Conservation (phyloP, 2,113 vertebrate genomes). For the Poeciliopsis retropinna region DNA sequence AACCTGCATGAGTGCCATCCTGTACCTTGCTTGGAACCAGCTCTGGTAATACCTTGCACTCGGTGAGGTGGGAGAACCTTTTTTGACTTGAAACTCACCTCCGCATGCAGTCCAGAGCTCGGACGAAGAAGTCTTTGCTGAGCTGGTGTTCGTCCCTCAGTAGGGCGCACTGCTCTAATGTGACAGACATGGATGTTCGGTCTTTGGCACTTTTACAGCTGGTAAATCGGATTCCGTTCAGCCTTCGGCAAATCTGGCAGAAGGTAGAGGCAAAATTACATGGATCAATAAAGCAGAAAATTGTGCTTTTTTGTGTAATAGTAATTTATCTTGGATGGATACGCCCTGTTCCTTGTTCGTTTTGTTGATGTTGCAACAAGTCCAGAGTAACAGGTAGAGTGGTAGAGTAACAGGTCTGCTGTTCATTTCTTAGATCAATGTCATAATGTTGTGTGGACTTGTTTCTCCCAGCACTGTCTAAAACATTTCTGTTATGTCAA, state of each 20-base stretch:
- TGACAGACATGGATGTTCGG: slow-evolving; percentile 98
- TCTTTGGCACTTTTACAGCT: slow-evolving; percentile 99
- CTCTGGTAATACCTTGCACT: slow-evolving; percentile 56
- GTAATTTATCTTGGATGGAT: not conserved
- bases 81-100: slow-evolving; percentile 80
- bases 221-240: slow-evolving; percentile 97
- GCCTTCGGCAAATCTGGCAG: slow-evolving; percentile 91
- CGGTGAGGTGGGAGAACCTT: not conserved
- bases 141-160: slow-evolving; percentile 94
- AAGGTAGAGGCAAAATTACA: not conserved
- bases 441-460: no score
- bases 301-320: not conserved
- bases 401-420: no score
- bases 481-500: no score
- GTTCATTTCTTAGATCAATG: no score
- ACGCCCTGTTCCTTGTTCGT: no score
- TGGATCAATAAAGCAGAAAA: not conserved
- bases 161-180: slow-evolving; percentile 94
- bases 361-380: no score
- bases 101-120: slow-evolving; percentile 95
- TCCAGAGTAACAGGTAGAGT: no score
- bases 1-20: no score
- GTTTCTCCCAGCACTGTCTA: no score
- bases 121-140: slow-evolving; percentile 93
- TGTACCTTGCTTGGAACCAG: not conserved